Evolutionary conservation across 2,113 vertebrate species (phyloP).

Genomic region (Chionodraco myersi): DNA sequence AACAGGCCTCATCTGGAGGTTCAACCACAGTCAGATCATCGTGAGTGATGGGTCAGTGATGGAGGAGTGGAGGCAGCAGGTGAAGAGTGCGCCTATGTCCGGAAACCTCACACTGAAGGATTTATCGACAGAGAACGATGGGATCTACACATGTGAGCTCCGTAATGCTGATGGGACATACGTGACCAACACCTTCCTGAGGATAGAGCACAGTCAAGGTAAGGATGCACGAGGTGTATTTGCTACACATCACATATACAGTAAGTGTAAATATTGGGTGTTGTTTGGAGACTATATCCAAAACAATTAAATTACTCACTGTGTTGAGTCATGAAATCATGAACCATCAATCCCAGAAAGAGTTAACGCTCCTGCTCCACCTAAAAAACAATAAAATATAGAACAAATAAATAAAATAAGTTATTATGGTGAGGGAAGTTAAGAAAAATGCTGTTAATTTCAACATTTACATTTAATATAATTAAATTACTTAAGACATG

Average conservation of each 20-base stretch:
- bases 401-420: too few relatives aligned
- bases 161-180: not conserved
- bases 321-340: too few relatives aligned
- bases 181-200: not conserved
- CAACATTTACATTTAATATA: too few relatives aligned
- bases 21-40: conserved; percentile 28
- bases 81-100: conserved; percentile 18
- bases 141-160: conserved; percentile 64
- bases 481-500: too few relatives aligned
- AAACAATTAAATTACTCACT: too few relatives aligned
- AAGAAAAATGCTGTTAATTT: too few relatives aligned
- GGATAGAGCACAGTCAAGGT: accelerated
- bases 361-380: too few relatives aligned
- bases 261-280: too few relatives aligned
- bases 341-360: too few relatives aligned
- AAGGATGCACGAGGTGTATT: not conserved
- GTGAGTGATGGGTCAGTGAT: not conserved
- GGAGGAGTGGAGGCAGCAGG: conserved; percentile 35
- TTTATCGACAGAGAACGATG: not conserved
- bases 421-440: too few relatives aligned
- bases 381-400: too few relatives aligned
- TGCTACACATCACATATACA: not conserved
- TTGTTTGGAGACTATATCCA: too few relatives aligned
- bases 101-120: conserved; percentile 35
- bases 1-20: conserved; percentile 32